These are phyloP conservation scores for Carassius carassius DNA, from an alignment of 2,113 vertebrate genomes.

Conservation along the genomic window DNA sequence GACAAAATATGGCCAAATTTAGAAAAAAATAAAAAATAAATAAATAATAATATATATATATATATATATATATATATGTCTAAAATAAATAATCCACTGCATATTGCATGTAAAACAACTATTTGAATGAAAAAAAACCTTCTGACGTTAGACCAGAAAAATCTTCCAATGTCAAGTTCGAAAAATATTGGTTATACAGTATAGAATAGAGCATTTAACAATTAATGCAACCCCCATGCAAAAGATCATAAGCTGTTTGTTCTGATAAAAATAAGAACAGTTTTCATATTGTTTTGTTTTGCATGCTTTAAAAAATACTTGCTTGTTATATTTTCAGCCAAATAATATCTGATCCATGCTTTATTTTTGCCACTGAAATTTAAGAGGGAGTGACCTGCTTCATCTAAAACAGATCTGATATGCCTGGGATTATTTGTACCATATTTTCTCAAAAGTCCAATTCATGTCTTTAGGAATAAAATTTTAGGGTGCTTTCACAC, in stretches of 20 bases:
- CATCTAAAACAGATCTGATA: background rate
- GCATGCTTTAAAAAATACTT: background rate
- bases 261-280: background rate
- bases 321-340: background rate
- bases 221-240: background rate
- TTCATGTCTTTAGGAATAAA: background rate
- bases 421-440: background rate
- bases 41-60: too few species aligned
- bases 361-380: slow-evolving; percentile 8
- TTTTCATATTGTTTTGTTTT: background rate
- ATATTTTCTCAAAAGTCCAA: background rate
- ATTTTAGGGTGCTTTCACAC: too few species aligned
- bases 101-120: background rate
- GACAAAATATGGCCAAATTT: background rate
- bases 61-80: too few species aligned
- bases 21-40: background rate
- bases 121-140: background rate
- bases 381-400: background rate
- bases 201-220: background rate
- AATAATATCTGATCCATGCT: background rate
- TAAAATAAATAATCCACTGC: too few species aligned
- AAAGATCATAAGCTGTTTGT: slow-evolving; percentile 4
- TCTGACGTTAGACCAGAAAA: background rate
- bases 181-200: background rate
- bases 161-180: background rate